Percentiles rank a stretch among this genome's conserved stretches.
Conservation (phyloP, 1,140 invertebrate species). For the Drosophila takahashii region DNA sequence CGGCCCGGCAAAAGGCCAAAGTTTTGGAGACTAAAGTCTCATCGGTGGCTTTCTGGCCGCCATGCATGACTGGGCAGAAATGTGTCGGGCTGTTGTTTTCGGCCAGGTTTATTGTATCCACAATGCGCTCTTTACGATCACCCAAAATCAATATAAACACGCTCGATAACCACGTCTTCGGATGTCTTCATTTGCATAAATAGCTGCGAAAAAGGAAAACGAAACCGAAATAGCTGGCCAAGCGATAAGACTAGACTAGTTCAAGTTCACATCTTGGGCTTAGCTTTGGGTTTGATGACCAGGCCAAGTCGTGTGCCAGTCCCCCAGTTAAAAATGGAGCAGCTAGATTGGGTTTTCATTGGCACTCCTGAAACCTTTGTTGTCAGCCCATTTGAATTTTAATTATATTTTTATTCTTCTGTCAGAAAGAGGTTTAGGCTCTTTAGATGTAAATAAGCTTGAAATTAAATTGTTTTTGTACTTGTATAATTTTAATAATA, state of each 20-base stretch:
- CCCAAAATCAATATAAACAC: constrained; percentile 31
- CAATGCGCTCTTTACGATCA: constrained; percentile 32
- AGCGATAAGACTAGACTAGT: constrained; percentile 21
- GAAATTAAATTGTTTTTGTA: background rate
- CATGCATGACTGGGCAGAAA: constrained; percentile 50
- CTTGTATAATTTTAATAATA: background rate
- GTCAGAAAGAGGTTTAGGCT: background rate
- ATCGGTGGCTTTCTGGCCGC: constrained; percentile 20
- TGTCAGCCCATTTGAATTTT: background rate
- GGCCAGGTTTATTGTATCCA: constrained; percentile 24
- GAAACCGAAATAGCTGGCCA: constrained; percentile 18
- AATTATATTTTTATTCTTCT: background rate
- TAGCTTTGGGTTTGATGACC: constrained; percentile 57
- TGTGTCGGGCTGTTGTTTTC: constrained; percentile 30
- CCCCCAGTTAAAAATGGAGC: constrained; percentile 12
- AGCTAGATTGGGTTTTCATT: background rate
- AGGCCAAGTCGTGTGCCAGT: constrained; percentile 51
- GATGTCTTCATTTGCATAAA: constrained; percentile 44
- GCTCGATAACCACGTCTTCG: constrained; percentile 13
- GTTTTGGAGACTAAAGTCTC: constrained; percentile 23
- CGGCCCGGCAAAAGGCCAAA: constrained; percentile 58
- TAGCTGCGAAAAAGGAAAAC: constrained; percentile 20
- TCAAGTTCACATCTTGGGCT: constrained; percentile 60
- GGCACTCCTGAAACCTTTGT: background rate
- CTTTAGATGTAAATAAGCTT: background rate